These are phyloP conservation scores for Caradrina kadenii DNA, from an alignment of 2,888 invertebrate species.

Conservation along the genomic window DNA sequence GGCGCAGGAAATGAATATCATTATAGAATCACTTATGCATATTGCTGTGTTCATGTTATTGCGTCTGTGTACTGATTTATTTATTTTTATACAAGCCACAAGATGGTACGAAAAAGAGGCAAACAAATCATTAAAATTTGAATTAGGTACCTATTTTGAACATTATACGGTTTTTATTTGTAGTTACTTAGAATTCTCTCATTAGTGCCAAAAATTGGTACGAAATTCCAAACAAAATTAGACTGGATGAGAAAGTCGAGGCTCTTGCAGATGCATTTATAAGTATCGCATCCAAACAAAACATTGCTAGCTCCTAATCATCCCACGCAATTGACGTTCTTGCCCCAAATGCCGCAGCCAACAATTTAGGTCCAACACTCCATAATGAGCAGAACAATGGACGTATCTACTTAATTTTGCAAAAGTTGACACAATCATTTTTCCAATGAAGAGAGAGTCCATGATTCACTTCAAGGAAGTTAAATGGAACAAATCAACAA, in stretches of 20 bases:
- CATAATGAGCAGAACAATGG: conserved; percentile 44
- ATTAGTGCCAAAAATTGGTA: not conserved
- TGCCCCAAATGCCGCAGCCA: conserved; percentile 9
- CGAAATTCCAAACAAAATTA: conserved; percentile 4
- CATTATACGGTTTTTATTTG: too few species aligned
- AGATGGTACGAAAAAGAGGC: not conserved
- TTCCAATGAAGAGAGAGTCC: conserved; percentile 44
- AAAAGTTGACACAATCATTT: conserved; percentile 34
- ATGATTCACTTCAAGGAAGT: conserved; percentile 41
- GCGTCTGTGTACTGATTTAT: conserved; percentile 17
- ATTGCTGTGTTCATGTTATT: conserved; percentile 41
- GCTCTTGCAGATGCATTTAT: conserved; percentile 10
- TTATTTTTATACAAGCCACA: conserved; percentile 19
- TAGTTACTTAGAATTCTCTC: not conserved
- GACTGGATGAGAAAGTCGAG: conserved; percentile 10
- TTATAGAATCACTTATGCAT: conserved; percentile 55
- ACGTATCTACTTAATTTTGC: conserved; percentile 20
- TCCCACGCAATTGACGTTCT: conserved; percentile 35
- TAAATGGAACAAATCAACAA: conserved; percentile 40
- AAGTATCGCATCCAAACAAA: conserved; percentile 16
- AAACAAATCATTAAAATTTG: conserved; percentile 1
- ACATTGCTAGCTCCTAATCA: conserved; percentile 19
- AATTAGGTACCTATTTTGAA: not conserved
- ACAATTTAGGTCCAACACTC: conserved; percentile 37
- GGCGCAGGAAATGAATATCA: conserved; percentile 61